A percentile compares a stretch with the other conserved stretches of the same genome.
Conservation (phyloP, 2,888 invertebrate genomes). For the Phlogophora meticulosa region DNA sequence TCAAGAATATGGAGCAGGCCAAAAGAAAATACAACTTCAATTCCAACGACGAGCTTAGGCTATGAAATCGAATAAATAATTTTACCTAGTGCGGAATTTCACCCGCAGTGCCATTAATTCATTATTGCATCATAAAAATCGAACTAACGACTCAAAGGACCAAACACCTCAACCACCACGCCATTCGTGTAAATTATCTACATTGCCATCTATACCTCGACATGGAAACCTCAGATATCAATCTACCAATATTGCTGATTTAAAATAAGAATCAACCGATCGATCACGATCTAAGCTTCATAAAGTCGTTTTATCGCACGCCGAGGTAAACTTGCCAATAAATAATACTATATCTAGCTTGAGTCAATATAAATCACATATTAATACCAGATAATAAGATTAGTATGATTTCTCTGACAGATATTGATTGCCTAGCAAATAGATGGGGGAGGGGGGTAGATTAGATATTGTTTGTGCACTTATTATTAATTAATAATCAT, state of each 20-base stretch:
- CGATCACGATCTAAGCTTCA: slow-evolving; percentile 70
- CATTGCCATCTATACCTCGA: slow-evolving; percentile 40
- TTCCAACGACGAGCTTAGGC: too few relatives aligned
- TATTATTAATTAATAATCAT: slow-evolving; percentile 45
- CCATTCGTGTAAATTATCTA: slow-evolving; percentile 42
- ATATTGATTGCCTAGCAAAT: slow-evolving; percentile 74
- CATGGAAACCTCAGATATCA: slow-evolving; percentile 56
- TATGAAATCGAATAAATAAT: too few relatives aligned
- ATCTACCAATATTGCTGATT: slow-evolving; percentile 61
- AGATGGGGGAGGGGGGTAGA: slow-evolving; percentile 55
- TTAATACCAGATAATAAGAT: slow-evolving; percentile 79
- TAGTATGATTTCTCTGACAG: slow-evolving; percentile 77
- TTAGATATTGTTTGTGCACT: slow-evolving; percentile 63
- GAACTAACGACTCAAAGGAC: neutral
- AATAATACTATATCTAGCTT: slow-evolving; percentile 70
- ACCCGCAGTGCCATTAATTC: too few relatives aligned
- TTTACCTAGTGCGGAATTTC: too few relatives aligned
- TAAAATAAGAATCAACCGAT: slow-evolving; percentile 61
- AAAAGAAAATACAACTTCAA: too few relatives aligned
- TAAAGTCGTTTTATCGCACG: slow-evolving; percentile 64
- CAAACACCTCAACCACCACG: slow-evolving; percentile 13
- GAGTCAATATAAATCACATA: slow-evolving; percentile 81
- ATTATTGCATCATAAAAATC: neutral
- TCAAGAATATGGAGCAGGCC: too few relatives aligned
- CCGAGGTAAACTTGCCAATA: slow-evolving; percentile 67